These are phyloP conservation scores for Passer domesticus DNA, from an alignment of 2,113 vertebrate genomes.

Conservation along the genomic window DNA sequence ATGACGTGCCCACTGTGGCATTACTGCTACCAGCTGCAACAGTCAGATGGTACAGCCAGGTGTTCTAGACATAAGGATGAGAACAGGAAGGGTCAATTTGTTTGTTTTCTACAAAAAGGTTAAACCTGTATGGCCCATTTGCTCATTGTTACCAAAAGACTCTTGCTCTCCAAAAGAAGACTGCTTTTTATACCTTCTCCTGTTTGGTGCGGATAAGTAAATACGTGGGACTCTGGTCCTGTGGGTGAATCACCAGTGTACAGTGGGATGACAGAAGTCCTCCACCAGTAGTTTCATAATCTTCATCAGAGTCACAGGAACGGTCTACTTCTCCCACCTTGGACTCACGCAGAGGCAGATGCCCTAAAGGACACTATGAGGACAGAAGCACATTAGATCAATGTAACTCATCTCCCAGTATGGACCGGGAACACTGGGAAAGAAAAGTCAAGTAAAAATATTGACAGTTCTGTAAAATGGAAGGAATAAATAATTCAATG, in stretches of 20 bases:
- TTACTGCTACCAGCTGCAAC: slow-evolving; percentile 81
- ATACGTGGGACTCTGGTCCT: slow-evolving; percentile 87
- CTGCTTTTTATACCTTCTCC: slow-evolving; percentile 80
- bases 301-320: slow-evolving; percentile 90
- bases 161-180: neutral
- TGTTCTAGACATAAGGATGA: slow-evolving; percentile 71
- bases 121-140: neutral
- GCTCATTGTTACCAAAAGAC: neutral
- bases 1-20: slow-evolving; percentile 83
- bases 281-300: slow-evolving; percentile 83
- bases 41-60: slow-evolving; percentile 87
- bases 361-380: slow-evolving; percentile 82
- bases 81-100: neutral
- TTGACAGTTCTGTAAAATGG: neutral
- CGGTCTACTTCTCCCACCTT: slow-evolving; percentile 88
- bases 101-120: neutral
- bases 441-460: neutral
- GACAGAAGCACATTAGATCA: neutral
- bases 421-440: neutral
- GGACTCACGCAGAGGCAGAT: slow-evolving; percentile 80
- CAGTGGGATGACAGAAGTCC: slow-evolving; percentile 86
- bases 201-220: slow-evolving; percentile 89
- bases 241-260: slow-evolving; percentile 85
- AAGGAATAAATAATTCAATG: neutral
- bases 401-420: neutral